These are phyloP conservation scores for Hippoglossus hippoglossus DNA, from an alignment of 2,797 vertebrate genomes.

Conservation along the genomic window DNA sequence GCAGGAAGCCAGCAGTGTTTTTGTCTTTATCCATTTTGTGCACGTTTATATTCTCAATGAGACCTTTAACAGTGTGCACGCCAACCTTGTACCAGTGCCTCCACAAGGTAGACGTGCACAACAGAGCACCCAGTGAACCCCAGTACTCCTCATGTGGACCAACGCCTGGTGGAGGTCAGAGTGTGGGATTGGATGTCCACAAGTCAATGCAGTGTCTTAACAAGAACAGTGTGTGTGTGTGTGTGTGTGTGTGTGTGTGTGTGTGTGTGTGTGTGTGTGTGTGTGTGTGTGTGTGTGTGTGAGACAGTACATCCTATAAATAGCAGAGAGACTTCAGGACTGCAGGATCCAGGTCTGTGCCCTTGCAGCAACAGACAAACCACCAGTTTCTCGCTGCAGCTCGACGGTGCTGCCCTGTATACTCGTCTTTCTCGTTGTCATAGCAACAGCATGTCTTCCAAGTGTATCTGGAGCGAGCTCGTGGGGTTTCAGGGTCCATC, in stretches of 20 bases:
- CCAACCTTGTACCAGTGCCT: neutral
- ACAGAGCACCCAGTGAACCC: too few species aligned
- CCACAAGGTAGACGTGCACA: too few species aligned
- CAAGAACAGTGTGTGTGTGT: neutral
- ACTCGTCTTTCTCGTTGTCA: slow-evolving; percentile 15
- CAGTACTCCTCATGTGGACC: neutral
- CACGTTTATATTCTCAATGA: neutral
- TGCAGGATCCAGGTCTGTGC: slow-evolving; percentile 33
- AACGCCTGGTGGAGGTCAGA: neutral
- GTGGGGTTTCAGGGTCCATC: neutral
- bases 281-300: too few species aligned
- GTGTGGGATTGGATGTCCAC: too few species aligned
- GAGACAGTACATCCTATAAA: slow-evolving; percentile 20
- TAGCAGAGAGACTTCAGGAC: slow-evolving; percentile 7
- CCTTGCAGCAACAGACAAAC: slow-evolving; percentile 36
- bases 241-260: neutral
- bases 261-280: neutral
- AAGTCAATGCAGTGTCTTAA: neutral
- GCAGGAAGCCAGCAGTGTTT: neutral
- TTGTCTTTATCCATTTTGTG: neutral
- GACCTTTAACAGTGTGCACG: neutral
- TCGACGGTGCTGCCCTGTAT: neutral
- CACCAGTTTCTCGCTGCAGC: neutral
- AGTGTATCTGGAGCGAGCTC: slow-evolving; percentile 7
- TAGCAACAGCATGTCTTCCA: slow-evolving; percentile 41